These are phyloP conservation scores for Linnaemya vulpina DNA, from an alignment of 2,888 invertebrate species.

Conservation along the genomic window DNA sequence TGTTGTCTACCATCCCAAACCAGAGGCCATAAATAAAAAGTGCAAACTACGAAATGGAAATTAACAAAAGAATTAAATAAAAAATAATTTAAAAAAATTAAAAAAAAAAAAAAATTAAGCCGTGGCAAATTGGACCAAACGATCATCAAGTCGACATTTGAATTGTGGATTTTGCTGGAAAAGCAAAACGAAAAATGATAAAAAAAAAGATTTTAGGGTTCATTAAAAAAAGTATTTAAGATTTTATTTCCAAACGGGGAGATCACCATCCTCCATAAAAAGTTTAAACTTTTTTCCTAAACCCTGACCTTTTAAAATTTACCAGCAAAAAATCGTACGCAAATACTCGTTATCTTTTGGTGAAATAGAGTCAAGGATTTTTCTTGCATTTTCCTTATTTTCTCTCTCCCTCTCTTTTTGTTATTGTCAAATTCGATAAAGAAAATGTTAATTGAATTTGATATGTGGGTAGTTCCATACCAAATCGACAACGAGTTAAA, in stretches of 20 bases:
- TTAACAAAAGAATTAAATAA: neutral
- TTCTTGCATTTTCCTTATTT: neutral
- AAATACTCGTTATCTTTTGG: neutral
- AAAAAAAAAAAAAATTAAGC: neutral
- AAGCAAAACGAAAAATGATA: constrained; percentile 3
- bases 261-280: constrained; percentile 9
- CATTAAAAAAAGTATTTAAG: neutral
- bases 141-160: constrained; percentile 36
- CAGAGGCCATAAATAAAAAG: constrained; percentile 32
- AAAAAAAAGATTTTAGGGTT: neutral
- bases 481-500: too few species aligned
- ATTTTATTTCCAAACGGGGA: neutral
- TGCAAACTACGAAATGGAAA: neutral
- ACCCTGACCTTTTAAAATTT: constrained; percentile 37
- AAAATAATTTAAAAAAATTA: too few species aligned
- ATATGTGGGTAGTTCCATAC: too few species aligned
- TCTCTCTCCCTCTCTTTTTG: too few species aligned
- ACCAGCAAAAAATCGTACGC: neutral
- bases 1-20: constrained; percentile 9
- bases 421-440: too few species aligned
- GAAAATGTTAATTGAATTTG: too few species aligned
- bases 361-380: neutral
- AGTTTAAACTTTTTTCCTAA: constrained; percentile 26
- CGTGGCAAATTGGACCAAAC: neutral
- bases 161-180: neutral